Conservation (phyloP, 2,797 vertebrate genomes). For the Tinamus major region DNA sequence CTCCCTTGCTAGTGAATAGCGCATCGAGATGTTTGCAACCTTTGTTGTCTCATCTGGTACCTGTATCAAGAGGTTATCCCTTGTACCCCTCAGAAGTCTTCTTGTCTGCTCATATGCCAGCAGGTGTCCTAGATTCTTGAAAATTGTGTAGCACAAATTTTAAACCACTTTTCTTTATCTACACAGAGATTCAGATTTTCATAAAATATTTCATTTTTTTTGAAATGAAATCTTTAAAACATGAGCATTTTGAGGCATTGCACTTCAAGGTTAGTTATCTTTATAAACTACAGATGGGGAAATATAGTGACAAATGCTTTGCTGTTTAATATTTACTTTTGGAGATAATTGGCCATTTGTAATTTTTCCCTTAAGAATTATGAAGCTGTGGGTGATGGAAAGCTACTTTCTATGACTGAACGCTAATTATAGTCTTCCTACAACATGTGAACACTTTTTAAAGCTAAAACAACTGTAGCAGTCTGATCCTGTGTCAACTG, state of each 20-base stretch:
- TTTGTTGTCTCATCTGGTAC: neutral
- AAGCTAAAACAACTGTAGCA: slow-evolving; percentile 2
- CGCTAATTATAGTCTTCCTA: neutral
- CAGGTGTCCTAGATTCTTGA: neutral
- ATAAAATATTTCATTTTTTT: neutral
- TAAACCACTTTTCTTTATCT: neutral
- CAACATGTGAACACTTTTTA: neutral
- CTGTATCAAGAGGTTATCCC: neutral
- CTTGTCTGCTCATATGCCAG: neutral
- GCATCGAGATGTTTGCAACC: neutral
- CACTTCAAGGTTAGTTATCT: neutral
- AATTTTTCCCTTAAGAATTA: slow-evolving; percentile 11
- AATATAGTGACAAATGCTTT: neutral
- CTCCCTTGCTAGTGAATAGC: neutral
- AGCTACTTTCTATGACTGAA: neutral
- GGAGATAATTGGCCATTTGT: neutral
- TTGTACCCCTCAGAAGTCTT: neutral
- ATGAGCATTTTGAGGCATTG: neutral
- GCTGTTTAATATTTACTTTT: neutral
- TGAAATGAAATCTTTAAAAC: neutral
- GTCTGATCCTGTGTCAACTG: neutral
- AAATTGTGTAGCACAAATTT: neutral
- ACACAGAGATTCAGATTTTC: neutral
- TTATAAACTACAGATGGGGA: neutral
- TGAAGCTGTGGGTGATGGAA: neutral